Evolutionary conservation across 1,140 invertebrate genomes (phyloP).

Genomic region (Drosophila nigrodunni): DNA sequence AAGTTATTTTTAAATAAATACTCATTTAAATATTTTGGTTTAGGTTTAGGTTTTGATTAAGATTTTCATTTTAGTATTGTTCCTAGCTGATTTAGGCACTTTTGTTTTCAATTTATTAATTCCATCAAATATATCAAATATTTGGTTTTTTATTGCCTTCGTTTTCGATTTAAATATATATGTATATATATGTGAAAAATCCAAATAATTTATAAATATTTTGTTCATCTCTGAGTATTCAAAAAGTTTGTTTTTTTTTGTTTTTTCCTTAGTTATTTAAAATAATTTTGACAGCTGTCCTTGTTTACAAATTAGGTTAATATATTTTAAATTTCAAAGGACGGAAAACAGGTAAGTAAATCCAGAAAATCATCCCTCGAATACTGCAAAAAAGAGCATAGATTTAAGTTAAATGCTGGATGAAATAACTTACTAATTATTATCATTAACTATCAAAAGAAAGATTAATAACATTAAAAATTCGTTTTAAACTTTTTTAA

Average conservation of each 20-base stretch:
- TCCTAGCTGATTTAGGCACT: constrained; percentile 60
- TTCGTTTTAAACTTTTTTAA: no score
- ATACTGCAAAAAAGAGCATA: not conserved
- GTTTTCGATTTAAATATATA: not conserved
- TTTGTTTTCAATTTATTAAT: constrained; percentile 28
- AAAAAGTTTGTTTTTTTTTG: not conserved
- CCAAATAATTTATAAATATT: not conserved
- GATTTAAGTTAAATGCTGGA: no score
- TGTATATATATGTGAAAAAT: not conserved
- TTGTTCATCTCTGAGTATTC: not conserved
- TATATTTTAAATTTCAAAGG: constrained; percentile 16
- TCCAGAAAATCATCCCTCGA: not conserved
- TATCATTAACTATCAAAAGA: no score
- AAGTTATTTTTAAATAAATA: constrained; percentile 10
- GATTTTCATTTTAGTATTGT: constrained; percentile 32
- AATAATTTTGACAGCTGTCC: not conserved
- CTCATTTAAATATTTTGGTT: constrained; percentile 20
- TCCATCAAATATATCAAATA: constrained; percentile 1
- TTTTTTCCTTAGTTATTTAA: not conserved
- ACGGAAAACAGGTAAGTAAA: constrained; percentile 19
- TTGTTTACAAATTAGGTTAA: not conserved
- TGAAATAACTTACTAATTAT: no score
- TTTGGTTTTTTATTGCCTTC: not conserved
- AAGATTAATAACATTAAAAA: no score
- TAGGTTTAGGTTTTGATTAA: not conserved